Percentiles rank a stretch among this genome's conserved stretches.
phyloP scores from a whole-genome alignment of 92 coral and sea anemone genomes.

The Ricordea florida region DNA sequence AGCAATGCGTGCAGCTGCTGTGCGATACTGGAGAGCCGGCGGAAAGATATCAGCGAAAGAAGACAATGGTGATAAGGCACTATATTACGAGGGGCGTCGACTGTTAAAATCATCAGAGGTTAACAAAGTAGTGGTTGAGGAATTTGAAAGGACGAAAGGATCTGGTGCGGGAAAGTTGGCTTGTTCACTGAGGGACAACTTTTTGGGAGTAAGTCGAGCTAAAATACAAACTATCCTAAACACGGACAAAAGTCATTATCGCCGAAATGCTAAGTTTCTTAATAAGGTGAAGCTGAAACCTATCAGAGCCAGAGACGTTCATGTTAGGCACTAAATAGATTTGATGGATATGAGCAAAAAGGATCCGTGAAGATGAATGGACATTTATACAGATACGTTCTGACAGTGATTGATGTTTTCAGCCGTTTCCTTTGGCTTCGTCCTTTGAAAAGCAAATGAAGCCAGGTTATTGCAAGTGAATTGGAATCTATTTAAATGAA shows the following conservation, averaged over 20 bases:
- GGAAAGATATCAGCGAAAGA: not conserved
- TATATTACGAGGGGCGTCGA: slow-evolving; percentile 19
- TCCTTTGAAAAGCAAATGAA: slow-evolving; percentile 26
- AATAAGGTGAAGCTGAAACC: slow-evolving; percentile 43
- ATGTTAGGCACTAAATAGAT: slow-evolving; percentile 5
- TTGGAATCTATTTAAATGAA: slow-evolving; percentile 25
- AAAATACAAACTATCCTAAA: slow-evolving; percentile 31
- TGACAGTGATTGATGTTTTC: slow-evolving; percentile 35
- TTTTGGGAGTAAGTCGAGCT: slow-evolving; percentile 23
- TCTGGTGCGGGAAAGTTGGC: slow-evolving; percentile 46
- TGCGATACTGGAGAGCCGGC: slow-evolving; percentile 38
- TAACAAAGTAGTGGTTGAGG: slow-evolving; percentile 5
- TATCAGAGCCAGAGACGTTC: slow-evolving; percentile 25
- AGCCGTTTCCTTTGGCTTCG: slow-evolving; percentile 55
- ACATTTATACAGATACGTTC: slow-evolving; percentile 18
- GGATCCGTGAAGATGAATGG: slow-evolving; percentile 13
- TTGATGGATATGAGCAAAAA: slow-evolving; percentile 15
- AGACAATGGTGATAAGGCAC: slow-evolving; percentile 29
- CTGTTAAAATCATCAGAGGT: slow-evolving; percentile 27
- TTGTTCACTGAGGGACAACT: slow-evolving; percentile 31
- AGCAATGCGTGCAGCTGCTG: slow-evolving; percentile 11
- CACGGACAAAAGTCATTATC: slow-evolving; percentile 33
- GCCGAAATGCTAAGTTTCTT: slow-evolving; percentile 29
- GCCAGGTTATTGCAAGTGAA: slow-evolving; percentile 24
- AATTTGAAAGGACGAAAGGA: slow-evolving; percentile 10